A percentile compares a stretch with the other conserved stretches of the same genome.
Conservation (phyloP, 1,140 invertebrate genomes). For the Drosophila teissieri region DNA sequence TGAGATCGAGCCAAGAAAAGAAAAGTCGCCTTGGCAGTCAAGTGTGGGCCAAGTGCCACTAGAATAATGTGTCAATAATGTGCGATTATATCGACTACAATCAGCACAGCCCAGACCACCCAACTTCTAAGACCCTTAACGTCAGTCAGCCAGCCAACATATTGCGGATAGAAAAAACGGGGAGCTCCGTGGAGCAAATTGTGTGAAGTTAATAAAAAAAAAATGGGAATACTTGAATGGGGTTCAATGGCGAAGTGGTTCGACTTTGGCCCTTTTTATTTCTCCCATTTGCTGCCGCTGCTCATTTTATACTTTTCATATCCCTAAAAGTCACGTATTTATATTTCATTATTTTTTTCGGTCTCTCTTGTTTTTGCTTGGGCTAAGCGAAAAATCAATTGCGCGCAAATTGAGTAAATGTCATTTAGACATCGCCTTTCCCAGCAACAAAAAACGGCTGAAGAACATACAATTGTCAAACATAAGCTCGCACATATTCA, state of each 20-base stretch:
- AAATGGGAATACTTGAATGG: conserved; percentile 17
- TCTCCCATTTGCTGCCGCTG: conserved; percentile 26
- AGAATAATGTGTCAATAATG: conserved; percentile 73
- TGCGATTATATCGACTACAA: conserved; percentile 69
- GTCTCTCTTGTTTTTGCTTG: conserved; percentile 13
- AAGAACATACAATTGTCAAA: conserved; percentile 67
- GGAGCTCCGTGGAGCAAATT: conserved; percentile 23
- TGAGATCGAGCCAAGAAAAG: background rate
- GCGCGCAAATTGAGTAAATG: conserved; percentile 76
- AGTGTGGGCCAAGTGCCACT: conserved; percentile 51
- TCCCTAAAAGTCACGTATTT: conserved; percentile 69
- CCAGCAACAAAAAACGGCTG: conserved; percentile 18
- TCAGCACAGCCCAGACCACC: conserved; percentile 31
- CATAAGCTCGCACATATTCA: conserved; percentile 24
- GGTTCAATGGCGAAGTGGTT: conserved; percentile 35
- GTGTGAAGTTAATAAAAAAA: conserved; percentile 35
- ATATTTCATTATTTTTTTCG: conserved; percentile 39
- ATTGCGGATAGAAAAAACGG: conserved; percentile 22
- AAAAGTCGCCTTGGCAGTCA: conserved; percentile 8
- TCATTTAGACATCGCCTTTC: conserved; percentile 72
- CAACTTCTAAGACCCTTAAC: conserved; percentile 11
- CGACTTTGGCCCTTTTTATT: conserved; percentile 33
- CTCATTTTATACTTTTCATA: conserved; percentile 52
- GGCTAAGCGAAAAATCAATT: conserved; percentile 62
- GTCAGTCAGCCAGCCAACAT: conserved; percentile 37